A percentile compares a stretch with the other conserved stretches of the same genome.
phyloP scores from a whole-genome alignment of 2,888 invertebrate species.

The Pollenia labialis region DNA sequence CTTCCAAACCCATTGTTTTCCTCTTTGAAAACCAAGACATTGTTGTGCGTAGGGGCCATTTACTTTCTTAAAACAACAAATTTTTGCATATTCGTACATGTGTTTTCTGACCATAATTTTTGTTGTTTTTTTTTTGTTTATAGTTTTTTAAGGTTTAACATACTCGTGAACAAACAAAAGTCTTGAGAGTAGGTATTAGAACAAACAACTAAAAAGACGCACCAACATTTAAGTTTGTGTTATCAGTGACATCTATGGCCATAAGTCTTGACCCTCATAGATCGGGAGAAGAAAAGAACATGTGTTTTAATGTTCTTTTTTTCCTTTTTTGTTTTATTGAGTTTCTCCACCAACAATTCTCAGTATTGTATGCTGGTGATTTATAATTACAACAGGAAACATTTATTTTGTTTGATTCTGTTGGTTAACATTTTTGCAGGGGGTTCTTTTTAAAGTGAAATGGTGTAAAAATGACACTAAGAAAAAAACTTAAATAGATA shows the following conservation, averaged over 20 bases:
- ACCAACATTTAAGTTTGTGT: constrained; percentile 41
- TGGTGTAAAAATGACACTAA: background rate
- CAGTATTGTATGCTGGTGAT: constrained; percentile 61
- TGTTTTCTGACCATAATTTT: constrained; percentile 57
- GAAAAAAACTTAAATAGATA: background rate
- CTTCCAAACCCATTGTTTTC: background rate
- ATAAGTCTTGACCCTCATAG: constrained; percentile 73
- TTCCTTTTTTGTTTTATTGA: background rate
- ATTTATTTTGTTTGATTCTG: constrained; percentile 17
- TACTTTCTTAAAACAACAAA: constrained; percentile 38
- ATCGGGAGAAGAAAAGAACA: constrained; percentile 50
- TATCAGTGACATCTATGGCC: constrained; percentile 70
- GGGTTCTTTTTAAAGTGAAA: constrained; percentile 10
- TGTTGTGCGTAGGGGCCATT: constrained; percentile 59
- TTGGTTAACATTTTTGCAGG: constrained; percentile 1
- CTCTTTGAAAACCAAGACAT: background rate
- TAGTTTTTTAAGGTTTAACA: constrained; percentile 28
- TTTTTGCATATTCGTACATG: constrained; percentile 64
- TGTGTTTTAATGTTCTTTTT: constrained; percentile 31
- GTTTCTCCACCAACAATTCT: constrained; percentile 47
- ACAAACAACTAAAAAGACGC: constrained; percentile 20
- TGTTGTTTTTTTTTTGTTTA: background rate
- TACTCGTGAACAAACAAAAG: constrained; percentile 38
- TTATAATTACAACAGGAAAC: constrained; percentile 69
- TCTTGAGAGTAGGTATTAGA: constrained; percentile 31